Base-by-base conservation (phyloP, 2,113 vertebrate genomes). In the Grammomys surdaster region DNA sequence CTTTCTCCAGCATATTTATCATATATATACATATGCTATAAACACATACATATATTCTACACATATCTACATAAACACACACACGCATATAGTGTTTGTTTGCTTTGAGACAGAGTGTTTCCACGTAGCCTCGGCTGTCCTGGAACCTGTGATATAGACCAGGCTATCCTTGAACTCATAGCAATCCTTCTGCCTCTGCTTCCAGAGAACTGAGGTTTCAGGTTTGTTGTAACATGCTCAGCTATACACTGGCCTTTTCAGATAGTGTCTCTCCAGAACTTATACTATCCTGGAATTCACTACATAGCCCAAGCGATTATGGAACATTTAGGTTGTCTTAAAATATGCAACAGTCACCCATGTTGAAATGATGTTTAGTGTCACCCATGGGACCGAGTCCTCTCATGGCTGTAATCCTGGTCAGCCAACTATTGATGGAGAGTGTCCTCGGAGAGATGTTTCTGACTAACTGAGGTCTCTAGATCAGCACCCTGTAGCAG, bases 401-500 rank as follows among this genome's bases (percentile, higher is more conserved):
- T 20, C 36, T 3, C 31, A 5, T 1, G 6, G 48, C n/a, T 0
- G 0, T 4, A 22, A 33, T 28, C 11, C 51, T 5, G 1, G 3
- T 22, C 0, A 19, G 28, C 1, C 4, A 31, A 65, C 81, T 76
- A 12, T 81, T 0, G 4, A n/a, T 9, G 46, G 14, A 28, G 54
- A 28, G 13, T 0, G 1, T 51, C 67, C 22, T 28, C 58, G 33
- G 0, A 17, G 14, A 48, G 70, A 54, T 36, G 80, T 36, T 16
- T 51, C 16, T 8, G 22, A 31, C 3, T 0, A 28, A 28, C 0
- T 6, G 46, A 77, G 81, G 1, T 16, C 63, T 80, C 31, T 4
- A 19, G 26, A 1, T 78, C 26, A n/a, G 2, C 3, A 54, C 69
- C 65, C 78, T 19, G 33, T 20, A 17, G 0, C 0, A 70, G n/a